These are phyloP conservation scores for Urechis unicinctus DNA, from an alignment of 2,888 invertebrate genomes.

Conservation along the genomic window DNA sequence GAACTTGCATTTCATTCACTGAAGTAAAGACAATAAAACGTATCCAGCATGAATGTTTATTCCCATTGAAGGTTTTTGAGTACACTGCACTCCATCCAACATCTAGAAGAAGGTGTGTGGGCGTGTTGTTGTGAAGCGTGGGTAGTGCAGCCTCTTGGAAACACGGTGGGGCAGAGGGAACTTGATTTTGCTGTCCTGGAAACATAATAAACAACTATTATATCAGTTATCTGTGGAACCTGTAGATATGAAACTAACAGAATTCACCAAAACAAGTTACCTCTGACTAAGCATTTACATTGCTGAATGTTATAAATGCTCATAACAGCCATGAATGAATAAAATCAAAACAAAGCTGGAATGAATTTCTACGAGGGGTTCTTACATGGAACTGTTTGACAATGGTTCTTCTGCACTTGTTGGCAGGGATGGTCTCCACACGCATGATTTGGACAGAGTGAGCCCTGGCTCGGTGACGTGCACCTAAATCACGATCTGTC, in stretches of 20 bases:
- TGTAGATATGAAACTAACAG: not conserved
- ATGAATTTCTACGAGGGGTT: not conserved
- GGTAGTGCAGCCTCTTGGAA: slow-evolving; percentile 52
- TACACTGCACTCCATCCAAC: no score
- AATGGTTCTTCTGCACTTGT: slow-evolving; percentile 84
- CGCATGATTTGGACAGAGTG: slow-evolving; percentile 97
- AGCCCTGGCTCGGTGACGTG: slow-evolving; percentile 94
- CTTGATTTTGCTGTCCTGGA: slow-evolving; percentile 74
- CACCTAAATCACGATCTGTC: slow-evolving; percentile 88
- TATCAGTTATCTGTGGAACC: no score
- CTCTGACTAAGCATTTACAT: no score
- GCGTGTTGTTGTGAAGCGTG: slow-evolving; percentile 55
- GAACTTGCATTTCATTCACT: no score
- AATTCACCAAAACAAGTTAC: not conserved
- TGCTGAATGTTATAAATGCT: no score
- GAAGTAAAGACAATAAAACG: no score
- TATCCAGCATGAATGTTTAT: no score
- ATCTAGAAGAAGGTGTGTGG: slow-evolving; percentile 55
- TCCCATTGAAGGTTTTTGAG: no score
- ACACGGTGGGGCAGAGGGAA: slow-evolving; percentile 82
- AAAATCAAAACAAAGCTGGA: no score
- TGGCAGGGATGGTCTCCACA: slow-evolving; percentile 84
- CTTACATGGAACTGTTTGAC: slow-evolving; percentile 94
- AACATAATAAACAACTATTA: slow-evolving; percentile 11
- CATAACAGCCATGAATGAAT: no score